phyloP scores from a whole-genome alignment of 2,113 vertebrate species.

The Vulpes ferrilata region DNA sequence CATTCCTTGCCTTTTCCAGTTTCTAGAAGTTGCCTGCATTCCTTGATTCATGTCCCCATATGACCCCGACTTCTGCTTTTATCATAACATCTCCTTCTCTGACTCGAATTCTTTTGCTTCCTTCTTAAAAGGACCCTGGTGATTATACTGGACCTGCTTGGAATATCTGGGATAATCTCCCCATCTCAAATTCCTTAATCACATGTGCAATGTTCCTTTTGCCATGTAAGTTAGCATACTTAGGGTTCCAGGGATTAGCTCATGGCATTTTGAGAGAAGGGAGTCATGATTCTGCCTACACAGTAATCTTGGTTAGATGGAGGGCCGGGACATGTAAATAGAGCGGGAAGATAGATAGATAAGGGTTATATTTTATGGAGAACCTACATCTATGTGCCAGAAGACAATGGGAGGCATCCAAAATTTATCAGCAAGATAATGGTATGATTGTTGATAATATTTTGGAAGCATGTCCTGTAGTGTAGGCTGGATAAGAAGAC shows the following conservation, averaged over 20 bases:
- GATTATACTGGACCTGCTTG: too few relatives aligned
- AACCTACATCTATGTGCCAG: not conserved
- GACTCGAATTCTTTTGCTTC: not conserved
- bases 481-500: not conserved
- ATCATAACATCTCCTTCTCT: not conserved
- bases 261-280: too few relatives aligned
- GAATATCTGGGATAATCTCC: not conserved
- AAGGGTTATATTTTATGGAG: not conserved
- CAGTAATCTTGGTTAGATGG: not conserved
- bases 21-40: not conserved
- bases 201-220: not conserved
- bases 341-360: not conserved
- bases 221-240: not conserved
- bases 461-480: not conserved
- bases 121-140: not conserved
- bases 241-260: not conserved
- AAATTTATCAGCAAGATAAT: not conserved
- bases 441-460: not conserved
- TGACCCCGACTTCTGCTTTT: not conserved
- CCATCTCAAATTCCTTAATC: not conserved
- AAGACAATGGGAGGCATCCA: not conserved
- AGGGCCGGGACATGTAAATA: not conserved
- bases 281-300: not conserved
- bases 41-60: not conserved
- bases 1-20: not conserved